Base-by-base conservation (phyloP, 1,140 invertebrate species). In the Centruroides vittatus region DNA sequence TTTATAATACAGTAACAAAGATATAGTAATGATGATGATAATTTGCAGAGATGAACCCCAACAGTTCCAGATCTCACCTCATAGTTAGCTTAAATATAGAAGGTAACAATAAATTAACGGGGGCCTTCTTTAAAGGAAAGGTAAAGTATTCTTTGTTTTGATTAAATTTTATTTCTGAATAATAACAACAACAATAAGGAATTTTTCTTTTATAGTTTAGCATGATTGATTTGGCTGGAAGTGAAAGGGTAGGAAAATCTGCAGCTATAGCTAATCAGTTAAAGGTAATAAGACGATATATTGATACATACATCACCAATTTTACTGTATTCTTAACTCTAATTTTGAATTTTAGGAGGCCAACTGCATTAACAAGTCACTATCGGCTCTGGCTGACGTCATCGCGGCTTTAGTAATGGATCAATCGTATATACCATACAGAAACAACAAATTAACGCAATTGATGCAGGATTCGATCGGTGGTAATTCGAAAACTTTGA, bases 181-280 rank as follows among this genome's bases (percentile, higher is more conserved):
- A 8, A 8, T 13, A 51, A 13, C 3, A 11, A 51, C 2, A 51
- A 51, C 1, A 34, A 8, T n/a, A 51, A 8, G 3, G 0, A 13
- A 13, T 6, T 51, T 5, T 51, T 51, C 9, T 90, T 3, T 84
- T 84, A 73, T 91, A 95, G 71, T 73, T 97, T 35, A 91, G 89
- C 57, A 75, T 96, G 49, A 91, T 95, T 35, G 93, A 97, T 80
- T 79, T 97, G 69, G 93, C 93, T 55, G 93, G 93, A 34, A 92
- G 88, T 73, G 93, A 96, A 75, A 76, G 93, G 60, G 86, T 85
- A 11, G 87, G 84, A 68, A 75, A 90, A 35, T 93, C 92, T 1
- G 84, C 89, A 71, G 88, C 84, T 54, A 76, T 70, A n/a, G 87
- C 86, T 0, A 84, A 89, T 68, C 73, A 87, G 61, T 76, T 93